Conservation (phyloP, 2,113 vertebrate genomes). For the Seriola aureovittata region DNA sequence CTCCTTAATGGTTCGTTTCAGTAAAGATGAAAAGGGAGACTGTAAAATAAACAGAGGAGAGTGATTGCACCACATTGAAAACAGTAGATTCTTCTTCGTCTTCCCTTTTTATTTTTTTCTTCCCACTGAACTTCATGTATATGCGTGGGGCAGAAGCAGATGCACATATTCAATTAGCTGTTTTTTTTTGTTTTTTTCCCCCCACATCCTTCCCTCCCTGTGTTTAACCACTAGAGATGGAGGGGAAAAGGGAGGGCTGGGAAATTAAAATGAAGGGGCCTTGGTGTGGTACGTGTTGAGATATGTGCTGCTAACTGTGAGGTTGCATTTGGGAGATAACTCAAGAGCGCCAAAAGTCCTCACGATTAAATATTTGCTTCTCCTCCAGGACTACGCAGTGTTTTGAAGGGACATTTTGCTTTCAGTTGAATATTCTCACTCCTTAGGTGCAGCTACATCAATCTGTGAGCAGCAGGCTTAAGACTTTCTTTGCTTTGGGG, state of each 20-base stretch:
- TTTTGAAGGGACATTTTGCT: conserved; percentile 61
- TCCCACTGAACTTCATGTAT: conserved; percentile 70
- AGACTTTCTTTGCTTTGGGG: conserved; percentile 35
- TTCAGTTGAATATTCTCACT: conserved; percentile 50
- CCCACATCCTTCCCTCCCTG: conserved; percentile 47
- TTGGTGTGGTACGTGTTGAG: conserved; percentile 65
- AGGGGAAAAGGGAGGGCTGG: conserved; percentile 33
- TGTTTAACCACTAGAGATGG: conserved; percentile 76
- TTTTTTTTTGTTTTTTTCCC: conserved; percentile 41
- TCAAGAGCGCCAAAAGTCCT: conserved; percentile 61
- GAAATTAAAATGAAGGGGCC: conserved; percentile 73
- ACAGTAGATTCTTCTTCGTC: conserved; percentile 38
- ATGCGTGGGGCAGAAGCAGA: conserved; percentile 62
- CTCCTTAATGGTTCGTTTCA: conserved; percentile 76
- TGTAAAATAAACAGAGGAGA: conserved; percentile 70
- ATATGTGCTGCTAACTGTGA: conserved; percentile 76
- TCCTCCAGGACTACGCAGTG: conserved; percentile 44
- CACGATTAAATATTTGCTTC: conserved; percentile 57
- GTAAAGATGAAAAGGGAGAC: conserved; percentile 62
- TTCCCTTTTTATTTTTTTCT: neutral
- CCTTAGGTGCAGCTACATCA: conserved; percentile 27
- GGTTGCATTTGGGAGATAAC: conserved; percentile 74
- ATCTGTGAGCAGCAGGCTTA: conserved; percentile 51
- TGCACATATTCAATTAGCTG: conserved; percentile 81
- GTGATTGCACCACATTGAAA: conserved; percentile 69